Percentiles rank a stretch among this genome's conserved stretches.
Conservation (phyloP, 2,113 vertebrate genomes). For the Nyctereutes procyonoides region DNA sequence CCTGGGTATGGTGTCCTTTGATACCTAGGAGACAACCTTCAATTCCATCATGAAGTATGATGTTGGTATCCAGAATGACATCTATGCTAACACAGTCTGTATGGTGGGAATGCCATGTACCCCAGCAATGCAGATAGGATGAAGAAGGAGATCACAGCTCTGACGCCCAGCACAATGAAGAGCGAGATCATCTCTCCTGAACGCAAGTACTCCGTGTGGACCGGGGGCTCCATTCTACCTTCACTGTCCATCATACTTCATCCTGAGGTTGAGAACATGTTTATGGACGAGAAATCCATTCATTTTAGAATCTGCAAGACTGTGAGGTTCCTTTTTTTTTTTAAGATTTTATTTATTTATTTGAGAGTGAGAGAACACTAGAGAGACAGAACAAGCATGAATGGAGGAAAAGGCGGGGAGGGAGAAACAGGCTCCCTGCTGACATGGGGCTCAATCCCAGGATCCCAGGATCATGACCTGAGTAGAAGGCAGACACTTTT, state of each 20-base stretch:
- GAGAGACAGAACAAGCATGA: too few relatives aligned
- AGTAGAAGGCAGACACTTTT: too few relatives aligned
- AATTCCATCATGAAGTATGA: neutral
- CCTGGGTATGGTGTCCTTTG: neutral
- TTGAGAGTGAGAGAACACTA: too few relatives aligned
- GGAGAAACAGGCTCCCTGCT: too few relatives aligned
- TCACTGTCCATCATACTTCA: constrained; percentile 87
- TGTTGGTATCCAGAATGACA: neutral
- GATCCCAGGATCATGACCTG: too few relatives aligned
- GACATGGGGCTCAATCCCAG: too few relatives aligned
- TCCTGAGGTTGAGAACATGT: neutral
- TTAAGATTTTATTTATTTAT: too few relatives aligned
- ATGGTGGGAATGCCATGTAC: neutral
- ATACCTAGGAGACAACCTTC: neutral
- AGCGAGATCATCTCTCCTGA: constrained; percentile 90
- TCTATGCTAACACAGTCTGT: neutral
- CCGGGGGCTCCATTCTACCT: constrained; percentile 89
- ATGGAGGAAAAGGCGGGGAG: too few relatives aligned
- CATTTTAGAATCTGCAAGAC: neutral
- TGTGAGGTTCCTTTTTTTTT: too few relatives aligned
- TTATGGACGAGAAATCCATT: neutral
- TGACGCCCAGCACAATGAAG: neutral
- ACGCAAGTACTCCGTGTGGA: constrained; percentile 90
- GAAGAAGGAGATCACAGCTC: neutral
- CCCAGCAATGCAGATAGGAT: neutral